phyloP scores from a whole-genome alignment of 53 echinoderm and acorn worm genomes.

The Luidia sarsii region DNA sequence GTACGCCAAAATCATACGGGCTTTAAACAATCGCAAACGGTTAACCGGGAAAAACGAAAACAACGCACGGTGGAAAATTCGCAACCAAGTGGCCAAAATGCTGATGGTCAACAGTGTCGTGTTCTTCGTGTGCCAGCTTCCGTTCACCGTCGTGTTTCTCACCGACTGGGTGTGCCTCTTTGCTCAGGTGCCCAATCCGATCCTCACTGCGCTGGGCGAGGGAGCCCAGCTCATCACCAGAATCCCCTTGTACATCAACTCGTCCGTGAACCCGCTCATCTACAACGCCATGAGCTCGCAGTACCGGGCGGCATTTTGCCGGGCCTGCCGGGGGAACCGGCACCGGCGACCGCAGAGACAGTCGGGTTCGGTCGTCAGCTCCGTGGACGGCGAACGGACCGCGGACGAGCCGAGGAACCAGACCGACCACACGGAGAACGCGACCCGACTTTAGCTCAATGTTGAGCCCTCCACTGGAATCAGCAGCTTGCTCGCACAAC shows the following conservation, averaged over 20 bases:
- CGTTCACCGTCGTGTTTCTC: not conserved
- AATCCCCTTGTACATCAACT: not conserved
- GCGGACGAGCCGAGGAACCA: too few relatives aligned
- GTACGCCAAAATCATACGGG: not conserved
- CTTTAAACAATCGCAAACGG: not conserved
- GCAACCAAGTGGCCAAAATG: slow-evolving; percentile 25
- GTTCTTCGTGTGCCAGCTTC: slow-evolving; percentile 24
- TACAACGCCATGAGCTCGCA: slow-evolving; percentile 20
- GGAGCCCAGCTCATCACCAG: not conserved
- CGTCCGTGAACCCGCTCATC: not conserved
- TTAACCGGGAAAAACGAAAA: too few relatives aligned
- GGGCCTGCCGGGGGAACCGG: not conserved
- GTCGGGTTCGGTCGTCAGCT: too few relatives aligned
- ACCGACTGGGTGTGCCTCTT: not conserved
- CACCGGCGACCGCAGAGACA: too few relatives aligned
- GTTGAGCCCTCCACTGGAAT: too few relatives aligned
- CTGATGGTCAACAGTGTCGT: slow-evolving; percentile 11
- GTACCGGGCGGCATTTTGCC: slow-evolving; percentile 5
- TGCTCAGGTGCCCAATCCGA: not conserved
- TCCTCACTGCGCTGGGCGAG: not conserved
- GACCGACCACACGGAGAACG: too few relatives aligned
- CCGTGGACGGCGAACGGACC: too few relatives aligned
- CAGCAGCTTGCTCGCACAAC: too few relatives aligned
- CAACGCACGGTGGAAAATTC: too few relatives aligned
- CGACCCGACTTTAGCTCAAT: too few relatives aligned